Evolutionary conservation across 2,888 invertebrate genomes (phyloP).

Genomic region (Amorpha juglandis): DNA sequence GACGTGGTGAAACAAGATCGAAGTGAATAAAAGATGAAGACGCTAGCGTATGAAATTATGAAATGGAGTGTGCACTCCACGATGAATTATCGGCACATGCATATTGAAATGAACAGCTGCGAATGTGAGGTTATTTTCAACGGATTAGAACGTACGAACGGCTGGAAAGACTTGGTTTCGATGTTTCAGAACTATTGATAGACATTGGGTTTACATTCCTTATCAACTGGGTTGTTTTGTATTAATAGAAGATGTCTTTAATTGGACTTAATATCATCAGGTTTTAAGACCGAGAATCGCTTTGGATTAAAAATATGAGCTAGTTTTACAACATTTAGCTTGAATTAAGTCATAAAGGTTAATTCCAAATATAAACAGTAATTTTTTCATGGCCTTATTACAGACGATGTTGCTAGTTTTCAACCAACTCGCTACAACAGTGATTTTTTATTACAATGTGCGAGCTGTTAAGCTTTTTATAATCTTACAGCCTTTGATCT

Average conservation of each 20-base stretch:
- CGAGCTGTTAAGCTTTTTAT: conserved; percentile 27
- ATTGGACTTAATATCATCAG: background rate
- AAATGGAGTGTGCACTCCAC: conserved; percentile 32
- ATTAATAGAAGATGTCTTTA: background rate
- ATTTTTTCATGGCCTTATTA: background rate
- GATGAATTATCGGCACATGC: conserved; percentile 54
- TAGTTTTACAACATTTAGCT: background rate
- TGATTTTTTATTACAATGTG: conserved; percentile 26
- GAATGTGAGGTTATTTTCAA: conserved; percentile 30
- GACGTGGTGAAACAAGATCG: conserved; percentile 41
- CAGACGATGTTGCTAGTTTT: conserved; percentile 12
- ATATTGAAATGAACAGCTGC: conserved; percentile 52
- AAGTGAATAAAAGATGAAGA: conserved; percentile 32
- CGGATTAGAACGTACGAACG: conserved; percentile 6
- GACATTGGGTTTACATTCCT: background rate
- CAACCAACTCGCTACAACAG: conserved; percentile 20
- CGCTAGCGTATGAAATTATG: conserved; percentile 24
- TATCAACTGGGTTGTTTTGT: background rate
- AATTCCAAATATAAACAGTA: background rate
- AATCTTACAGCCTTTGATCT: conserved; percentile 26
- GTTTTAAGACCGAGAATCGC: background rate
- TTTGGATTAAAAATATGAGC: background rate
- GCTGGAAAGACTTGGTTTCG: background rate
- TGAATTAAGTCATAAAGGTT: background rate
- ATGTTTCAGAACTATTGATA: background rate